phyloP scores from a whole-genome alignment of 2,113 vertebrate species.

The Microtus richardsoni region DNA sequence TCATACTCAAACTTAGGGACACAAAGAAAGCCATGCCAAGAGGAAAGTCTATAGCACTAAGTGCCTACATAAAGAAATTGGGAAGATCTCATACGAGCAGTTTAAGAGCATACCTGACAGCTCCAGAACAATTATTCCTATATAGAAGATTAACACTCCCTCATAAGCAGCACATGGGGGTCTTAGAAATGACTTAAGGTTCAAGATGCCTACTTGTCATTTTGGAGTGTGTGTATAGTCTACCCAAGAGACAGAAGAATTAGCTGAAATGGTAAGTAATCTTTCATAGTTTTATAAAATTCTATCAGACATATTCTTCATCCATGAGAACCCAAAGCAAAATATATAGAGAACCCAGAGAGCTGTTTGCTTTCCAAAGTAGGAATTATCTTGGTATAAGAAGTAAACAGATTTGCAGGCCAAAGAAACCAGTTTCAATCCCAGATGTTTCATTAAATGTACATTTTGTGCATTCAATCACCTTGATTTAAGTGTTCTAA shows the following conservation, averaged over 20 bases:
- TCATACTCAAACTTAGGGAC: background rate
- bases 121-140: background rate
- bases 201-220: background rate
- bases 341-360: background rate
- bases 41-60: background rate
- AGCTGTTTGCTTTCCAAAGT: background rate
- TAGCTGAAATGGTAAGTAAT: background rate
- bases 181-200: background rate
- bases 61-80: background rate
- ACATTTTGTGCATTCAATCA: conserved; percentile 19
- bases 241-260: background rate
- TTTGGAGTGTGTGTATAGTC: background rate
- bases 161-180: background rate
- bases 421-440: background rate
- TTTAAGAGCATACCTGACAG: background rate
- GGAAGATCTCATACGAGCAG: background rate
- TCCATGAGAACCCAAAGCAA: background rate
- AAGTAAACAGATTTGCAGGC: background rate
- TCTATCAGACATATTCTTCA: background rate
- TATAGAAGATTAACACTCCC: background rate
- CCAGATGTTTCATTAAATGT: background rate
- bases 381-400: background rate
- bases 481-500: background rate
- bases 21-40: background rate
- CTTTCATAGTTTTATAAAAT: conserved; percentile 10